phyloP scores from a whole-genome alignment of 2,113 vertebrate genomes.

The Solea solea region DNA sequence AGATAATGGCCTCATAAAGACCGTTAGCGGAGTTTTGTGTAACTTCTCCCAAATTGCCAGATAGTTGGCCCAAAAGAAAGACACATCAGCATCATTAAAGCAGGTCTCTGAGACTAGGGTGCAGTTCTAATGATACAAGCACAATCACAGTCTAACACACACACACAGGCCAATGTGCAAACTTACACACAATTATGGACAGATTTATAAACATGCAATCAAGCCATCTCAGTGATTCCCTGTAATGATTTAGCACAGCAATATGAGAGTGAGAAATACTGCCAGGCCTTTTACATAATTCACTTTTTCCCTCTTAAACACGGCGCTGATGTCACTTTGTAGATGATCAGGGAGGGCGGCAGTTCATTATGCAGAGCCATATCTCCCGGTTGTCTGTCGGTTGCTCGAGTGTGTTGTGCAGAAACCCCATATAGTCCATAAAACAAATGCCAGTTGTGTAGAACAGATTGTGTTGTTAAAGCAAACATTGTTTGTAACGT shows the following conservation, averaged over 20 bases:
- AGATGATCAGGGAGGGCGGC: slow-evolving; percentile 70
- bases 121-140: slow-evolving; percentile 28
- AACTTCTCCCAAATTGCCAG: slow-evolving; percentile 35
- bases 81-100: slow-evolving; percentile 44
- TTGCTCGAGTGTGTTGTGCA: slow-evolving; percentile 55
- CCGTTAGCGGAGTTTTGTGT: slow-evolving; percentile 20
- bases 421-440: slow-evolving; percentile 76
- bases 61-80: slow-evolving; percentile 25
- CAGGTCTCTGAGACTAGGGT: slow-evolving; percentile 4
- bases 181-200: slow-evolving; percentile 37
- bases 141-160: neutral
- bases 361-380: slow-evolving; percentile 69
- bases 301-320: slow-evolving; percentile 72
- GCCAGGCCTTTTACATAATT: slow-evolving; percentile 78
- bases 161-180: slow-evolving; percentile 5
- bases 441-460: slow-evolving; percentile 79
- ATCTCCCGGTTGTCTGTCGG: slow-evolving; percentile 56
- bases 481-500: slow-evolving; percentile 79
- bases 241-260: slow-evolving; percentile 78
- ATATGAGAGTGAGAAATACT: slow-evolving; percentile 74
- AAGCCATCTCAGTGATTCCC: slow-evolving; percentile 66
- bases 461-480: slow-evolving; percentile 83
- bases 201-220: slow-evolving; percentile 72
- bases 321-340: slow-evolving; percentile 70
- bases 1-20: slow-evolving; percentile 37